phyloP scores from a whole-genome alignment of 2,113 vertebrate genomes.

The Labeo catla region DNA sequence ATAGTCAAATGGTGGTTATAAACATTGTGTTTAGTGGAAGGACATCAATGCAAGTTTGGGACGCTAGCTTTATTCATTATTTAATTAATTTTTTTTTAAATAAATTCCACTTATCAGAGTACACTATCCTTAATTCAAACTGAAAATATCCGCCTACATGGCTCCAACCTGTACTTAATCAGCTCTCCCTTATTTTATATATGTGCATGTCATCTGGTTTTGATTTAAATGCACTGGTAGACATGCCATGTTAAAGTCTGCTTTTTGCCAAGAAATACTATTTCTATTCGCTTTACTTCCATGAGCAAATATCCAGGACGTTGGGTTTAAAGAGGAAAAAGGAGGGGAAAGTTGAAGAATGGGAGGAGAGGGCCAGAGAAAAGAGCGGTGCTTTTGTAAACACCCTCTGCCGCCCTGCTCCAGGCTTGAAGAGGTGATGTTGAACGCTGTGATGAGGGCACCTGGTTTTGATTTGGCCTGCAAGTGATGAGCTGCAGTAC shows the following conservation, averaged over 20 bases:
- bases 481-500: constrained; percentile 67
- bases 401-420: constrained; percentile 65
- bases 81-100: constrained; percentile 3
- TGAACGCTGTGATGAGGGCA: constrained; percentile 68
- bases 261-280: constrained; percentile 69
- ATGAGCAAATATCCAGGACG: constrained; percentile 67
- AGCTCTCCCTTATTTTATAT: constrained; percentile 49
- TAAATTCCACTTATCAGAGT: constrained; percentile 47
- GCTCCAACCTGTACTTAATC: constrained; percentile 62
- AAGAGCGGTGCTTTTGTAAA: constrained; percentile 70
- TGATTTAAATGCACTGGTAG: constrained; percentile 61
- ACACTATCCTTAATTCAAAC: constrained; percentile 54
- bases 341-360: constrained; percentile 5
- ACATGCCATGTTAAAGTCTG: constrained; percentile 57
- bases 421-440: constrained; percentile 62
- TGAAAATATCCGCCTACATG: constrained; percentile 64
- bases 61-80: neutral
- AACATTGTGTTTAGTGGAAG: neutral
- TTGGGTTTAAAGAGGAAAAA: constrained; percentile 54
- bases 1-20: neutral
- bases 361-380: constrained; percentile 22
- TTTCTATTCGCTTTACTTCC: constrained; percentile 68
- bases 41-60: neutral
- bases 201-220: constrained; percentile 67
- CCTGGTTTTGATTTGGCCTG: constrained; percentile 79